Evolutionary conservation across 2,113 vertebrate species (phyloP), one percentile per base, ranked within the genome.

Genomic region (Coreoperca whiteheadi): DNA sequence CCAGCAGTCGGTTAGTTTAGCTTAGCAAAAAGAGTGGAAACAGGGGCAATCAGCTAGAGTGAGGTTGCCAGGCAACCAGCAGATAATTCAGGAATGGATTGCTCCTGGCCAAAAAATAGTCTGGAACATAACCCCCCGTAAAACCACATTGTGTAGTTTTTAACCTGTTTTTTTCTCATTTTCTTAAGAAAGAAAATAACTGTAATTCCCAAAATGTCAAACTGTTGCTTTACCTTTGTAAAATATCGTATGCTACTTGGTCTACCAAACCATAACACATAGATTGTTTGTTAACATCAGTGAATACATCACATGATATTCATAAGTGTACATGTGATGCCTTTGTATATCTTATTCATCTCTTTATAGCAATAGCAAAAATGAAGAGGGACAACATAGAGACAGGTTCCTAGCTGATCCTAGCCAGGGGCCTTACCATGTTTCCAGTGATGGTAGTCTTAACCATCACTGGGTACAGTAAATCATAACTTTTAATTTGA

Each of bases 401-500:
- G 5, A 54, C 50, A 70, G 8, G 8, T 75, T 63, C 14, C 15
- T 39, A 53, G 60, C 48, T 76, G 30, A 53, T 51, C 32, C 16
- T 39, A 2, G 46, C 16, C 32, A 54, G 34, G 41, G 5, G 30
- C 28, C 14, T 4, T 53, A 14, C 0, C 0, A 0, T 51, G 9
- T 8, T 64, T 39, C 15, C 3, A 34, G 2, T 78, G 5, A 32
- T 60, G 1, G 6, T 32, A 7, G 3, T 43, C 25, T 79, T 48
- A 74, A 57, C 9, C 23, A n/a, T 67, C 25, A 57, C 32, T 60
- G 10, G 8, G 2, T 43, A 46, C 7, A 37, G 7, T 59, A 46
- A 80, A 67, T 76, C 1, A 34, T 71, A 67, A 59, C 25, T 39
- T 65, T 41, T 57, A 34, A 16, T 23, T 56, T 74, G 9, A 20